These are phyloP conservation scores for Eulimnadia texana DNA, from an alignment of 1,140 invertebrate genomes.

Conservation along the genomic window DNA sequence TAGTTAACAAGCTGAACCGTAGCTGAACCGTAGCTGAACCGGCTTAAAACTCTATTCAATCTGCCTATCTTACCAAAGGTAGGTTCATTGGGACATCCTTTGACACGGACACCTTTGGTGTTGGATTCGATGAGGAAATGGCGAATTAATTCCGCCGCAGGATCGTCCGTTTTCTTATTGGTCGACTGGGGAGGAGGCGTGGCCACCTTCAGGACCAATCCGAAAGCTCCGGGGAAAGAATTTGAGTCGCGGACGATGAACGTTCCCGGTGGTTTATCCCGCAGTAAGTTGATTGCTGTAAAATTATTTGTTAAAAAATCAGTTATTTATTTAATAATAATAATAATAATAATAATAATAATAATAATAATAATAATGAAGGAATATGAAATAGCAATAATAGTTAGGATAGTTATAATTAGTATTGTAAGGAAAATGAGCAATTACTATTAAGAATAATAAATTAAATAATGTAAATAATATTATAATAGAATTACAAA, in stretches of 20 bases:
- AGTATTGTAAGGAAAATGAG: too few relatives aligned
- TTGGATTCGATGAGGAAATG: constrained; percentile 97
- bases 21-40: too few relatives aligned
- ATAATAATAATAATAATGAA: too few relatives aligned
- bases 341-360: not conserved
- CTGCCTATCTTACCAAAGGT: constrained; percentile 64
- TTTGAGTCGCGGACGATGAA: constrained; percentile 91
- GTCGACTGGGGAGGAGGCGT: constrained; percentile 49
- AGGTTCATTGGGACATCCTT: constrained; percentile 92
- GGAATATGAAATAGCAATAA: too few relatives aligned
- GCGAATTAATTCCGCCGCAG: constrained; percentile 65
- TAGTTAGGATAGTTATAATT: too few relatives aligned
- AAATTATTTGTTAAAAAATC: constrained; percentile 19
- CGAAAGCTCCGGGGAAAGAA: constrained; percentile 92
- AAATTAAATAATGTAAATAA: not conserved
- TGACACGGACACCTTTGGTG: constrained; percentile 79
- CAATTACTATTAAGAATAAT: not conserved
- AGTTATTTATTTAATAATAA: not conserved
- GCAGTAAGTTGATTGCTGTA: constrained; percentile 72
- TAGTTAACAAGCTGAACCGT: too few relatives aligned
- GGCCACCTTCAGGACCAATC: constrained; percentile 85
- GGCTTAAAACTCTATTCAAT: not conserved
- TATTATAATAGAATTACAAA: too few relatives aligned
- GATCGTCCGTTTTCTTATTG: constrained; percentile 31
- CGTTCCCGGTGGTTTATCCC: constrained; percentile 74